These are phyloP conservation scores for Poeciliopsis gracilis DNA, from an alignment of 2,797 vertebrate species.

Conservation along the genomic window DNA sequence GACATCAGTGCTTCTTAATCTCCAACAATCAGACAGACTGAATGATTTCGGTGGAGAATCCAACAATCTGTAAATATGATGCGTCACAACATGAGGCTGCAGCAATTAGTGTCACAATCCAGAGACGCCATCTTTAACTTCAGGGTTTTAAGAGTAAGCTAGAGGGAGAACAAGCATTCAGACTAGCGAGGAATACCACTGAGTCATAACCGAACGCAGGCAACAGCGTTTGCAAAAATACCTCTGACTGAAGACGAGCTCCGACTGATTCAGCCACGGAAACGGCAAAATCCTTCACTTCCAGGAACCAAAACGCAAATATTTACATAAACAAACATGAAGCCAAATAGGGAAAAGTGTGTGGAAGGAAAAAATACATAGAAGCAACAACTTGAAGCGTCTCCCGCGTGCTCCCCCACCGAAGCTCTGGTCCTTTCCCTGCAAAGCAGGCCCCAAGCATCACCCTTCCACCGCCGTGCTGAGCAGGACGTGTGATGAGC, in stretches of 20 bases:
- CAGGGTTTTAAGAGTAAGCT: neutral
- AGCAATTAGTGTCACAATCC: neutral
- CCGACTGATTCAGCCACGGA: neutral
- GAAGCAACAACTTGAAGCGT: neutral
- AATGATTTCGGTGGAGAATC: neutral
- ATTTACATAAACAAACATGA: neutral
- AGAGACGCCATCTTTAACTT: neutral
- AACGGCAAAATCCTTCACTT: neutral
- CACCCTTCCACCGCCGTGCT: neutral
- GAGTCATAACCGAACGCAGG: slow-evolving; percentile 10
- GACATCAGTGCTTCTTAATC: neutral
- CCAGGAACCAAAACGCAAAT: neutral
- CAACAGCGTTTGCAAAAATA: neutral
- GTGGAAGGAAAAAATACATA: neutral
- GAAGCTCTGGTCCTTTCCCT: neutral
- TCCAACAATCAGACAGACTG: neutral
- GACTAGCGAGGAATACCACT: neutral
- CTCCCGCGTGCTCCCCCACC: neutral
- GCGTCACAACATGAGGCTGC: neutral
- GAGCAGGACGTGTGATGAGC: neutral
- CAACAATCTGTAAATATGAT: neutral
- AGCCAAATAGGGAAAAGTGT: neutral
- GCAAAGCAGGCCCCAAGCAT: neutral
- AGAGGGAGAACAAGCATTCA: neutral
- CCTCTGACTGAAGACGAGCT: neutral